Conservation (phyloP, 37 sponge, comb jelly and placozoan species). For the Corticium candelabrum region DNA sequence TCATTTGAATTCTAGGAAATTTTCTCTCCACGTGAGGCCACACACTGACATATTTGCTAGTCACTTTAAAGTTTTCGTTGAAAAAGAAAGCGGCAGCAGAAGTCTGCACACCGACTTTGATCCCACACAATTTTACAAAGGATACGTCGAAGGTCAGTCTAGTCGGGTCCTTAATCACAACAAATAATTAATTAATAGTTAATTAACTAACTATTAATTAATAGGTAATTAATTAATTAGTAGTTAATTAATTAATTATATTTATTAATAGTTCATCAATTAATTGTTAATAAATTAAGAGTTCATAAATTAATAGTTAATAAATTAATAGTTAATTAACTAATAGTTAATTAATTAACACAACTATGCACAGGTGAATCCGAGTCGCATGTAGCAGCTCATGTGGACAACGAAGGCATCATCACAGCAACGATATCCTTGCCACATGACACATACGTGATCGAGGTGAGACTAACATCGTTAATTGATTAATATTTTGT, state of each 20-base stretch:
- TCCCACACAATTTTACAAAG: neutral
- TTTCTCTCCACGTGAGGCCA: neutral
- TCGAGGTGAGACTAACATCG: neutral
- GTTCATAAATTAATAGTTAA: too few relatives aligned
- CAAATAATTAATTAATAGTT: too few relatives aligned
- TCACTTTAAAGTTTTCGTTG: neutral
- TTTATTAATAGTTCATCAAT: too few relatives aligned
- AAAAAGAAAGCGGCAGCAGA: neutral
- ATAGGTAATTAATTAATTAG: too few relatives aligned
- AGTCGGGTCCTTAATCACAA: too few relatives aligned
- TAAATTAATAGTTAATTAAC: too few relatives aligned
- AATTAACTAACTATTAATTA: too few relatives aligned
- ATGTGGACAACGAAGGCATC: neutral
- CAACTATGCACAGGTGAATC: neutral
- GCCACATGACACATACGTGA: neutral
- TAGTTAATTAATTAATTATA: too few relatives aligned
- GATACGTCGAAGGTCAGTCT: neutral
- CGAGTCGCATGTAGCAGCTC: neutral
- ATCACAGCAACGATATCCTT: neutral
- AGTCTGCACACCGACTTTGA: neutral
- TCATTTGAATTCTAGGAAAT: neutral
- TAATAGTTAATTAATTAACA: too few relatives aligned
- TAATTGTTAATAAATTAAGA: too few relatives aligned
- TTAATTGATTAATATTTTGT: neutral
- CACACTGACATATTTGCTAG: neutral